Conservation (phyloP, 2,113 vertebrate species). For the Pseudolaguvia tuberculata region DNA sequence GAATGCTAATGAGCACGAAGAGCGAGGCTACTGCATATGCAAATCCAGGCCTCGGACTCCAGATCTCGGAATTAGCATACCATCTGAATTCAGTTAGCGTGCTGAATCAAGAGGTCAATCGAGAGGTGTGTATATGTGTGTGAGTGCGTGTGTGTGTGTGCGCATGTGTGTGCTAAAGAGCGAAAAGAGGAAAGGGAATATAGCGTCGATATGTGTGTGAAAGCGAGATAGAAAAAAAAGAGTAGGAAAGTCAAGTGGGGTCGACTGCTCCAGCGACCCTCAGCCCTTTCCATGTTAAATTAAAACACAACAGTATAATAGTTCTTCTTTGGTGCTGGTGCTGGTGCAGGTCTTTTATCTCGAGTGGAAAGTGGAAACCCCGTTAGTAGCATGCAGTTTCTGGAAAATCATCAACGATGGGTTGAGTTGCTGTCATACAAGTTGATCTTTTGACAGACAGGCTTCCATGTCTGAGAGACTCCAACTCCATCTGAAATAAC, state of each 20-base stretch:
- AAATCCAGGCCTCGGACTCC: conserved; percentile 56
- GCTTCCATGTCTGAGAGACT: no score
- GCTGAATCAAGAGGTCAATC: conserved; percentile 43
- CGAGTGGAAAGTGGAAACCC: neutral
- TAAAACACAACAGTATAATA: conserved; percentile 58
- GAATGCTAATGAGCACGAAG: conserved; percentile 58
- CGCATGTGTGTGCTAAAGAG: conserved; percentile 22
- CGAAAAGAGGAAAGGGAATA: conserved; percentile 25
- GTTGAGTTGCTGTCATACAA: no score
- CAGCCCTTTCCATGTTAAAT: conserved; percentile 56
- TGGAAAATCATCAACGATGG: neutral
- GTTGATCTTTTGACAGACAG: no score
- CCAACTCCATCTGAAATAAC: neutral
- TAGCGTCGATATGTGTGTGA: conserved; percentile 16
- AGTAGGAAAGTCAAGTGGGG: conserved; percentile 67
- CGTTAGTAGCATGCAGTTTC: neutral
- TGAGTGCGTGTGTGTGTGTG: conserved; percentile 23
- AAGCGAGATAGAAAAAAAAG: conserved; percentile 8
- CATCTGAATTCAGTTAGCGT: conserved; percentile 71
- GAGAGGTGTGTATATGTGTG: conserved; percentile 53
- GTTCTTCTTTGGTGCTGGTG: conserved; percentile 53
- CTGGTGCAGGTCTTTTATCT: conserved; percentile 65
- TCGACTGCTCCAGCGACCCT: conserved; percentile 65
- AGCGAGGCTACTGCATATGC: conserved; percentile 57
- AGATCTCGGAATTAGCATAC: conserved; percentile 63